Base-by-base conservation (phyloP, 2,888 invertebrate species). In the Drosophila nr. medialis region DNA sequence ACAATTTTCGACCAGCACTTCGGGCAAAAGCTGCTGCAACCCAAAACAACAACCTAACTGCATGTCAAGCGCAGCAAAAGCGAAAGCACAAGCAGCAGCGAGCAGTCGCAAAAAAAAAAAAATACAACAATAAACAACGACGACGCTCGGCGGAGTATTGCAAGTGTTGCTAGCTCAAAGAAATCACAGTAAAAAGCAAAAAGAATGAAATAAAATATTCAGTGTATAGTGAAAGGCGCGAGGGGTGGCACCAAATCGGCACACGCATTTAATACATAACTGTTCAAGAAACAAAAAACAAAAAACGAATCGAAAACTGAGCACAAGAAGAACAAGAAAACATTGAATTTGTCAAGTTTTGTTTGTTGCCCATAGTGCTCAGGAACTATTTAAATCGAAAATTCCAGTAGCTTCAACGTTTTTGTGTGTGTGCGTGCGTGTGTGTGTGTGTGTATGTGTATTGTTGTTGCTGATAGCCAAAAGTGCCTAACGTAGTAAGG, bases 1-100 rank as follows among this genome's bases (percentile, higher is more conserved):
- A 77, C 80, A 71, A 81, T 81, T 83, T 86, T 75, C 56, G n/a
- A 59, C 32, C n/a, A 55, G 27, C 36, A 54, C 27, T 27, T 54
- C 32, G 51, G 51, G 5, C 21, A 13, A 24, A 32, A 32, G 27
- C 4, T n/a, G 5, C 53, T 24, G 32, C 48, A 18, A 21, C 32
- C 34, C 29, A n/a, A 48, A 42, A 51, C 18, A 40, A 40, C n/a
- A 8, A 27, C 38, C 6, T 32, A 45, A 56, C 56, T 11, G 30
- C 4, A 8, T 24, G 15, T 21, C 8, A 13, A 45, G 3, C 30
- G 30, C 32, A 50, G 7, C 45, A 45, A 45, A 45, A 21, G 45
- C 45, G 21, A 45, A 45, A 45, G 21, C 45, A 45, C 18, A 15
- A 15, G 5, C 34, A 53, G 29, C 53, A 38, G 40, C 50, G 51